Evolutionary conservation across 2,113 vertebrate species (phyloP), one percentile per base, ranked within the genome.

Genomic region (Maccullochella peelii): DNA sequence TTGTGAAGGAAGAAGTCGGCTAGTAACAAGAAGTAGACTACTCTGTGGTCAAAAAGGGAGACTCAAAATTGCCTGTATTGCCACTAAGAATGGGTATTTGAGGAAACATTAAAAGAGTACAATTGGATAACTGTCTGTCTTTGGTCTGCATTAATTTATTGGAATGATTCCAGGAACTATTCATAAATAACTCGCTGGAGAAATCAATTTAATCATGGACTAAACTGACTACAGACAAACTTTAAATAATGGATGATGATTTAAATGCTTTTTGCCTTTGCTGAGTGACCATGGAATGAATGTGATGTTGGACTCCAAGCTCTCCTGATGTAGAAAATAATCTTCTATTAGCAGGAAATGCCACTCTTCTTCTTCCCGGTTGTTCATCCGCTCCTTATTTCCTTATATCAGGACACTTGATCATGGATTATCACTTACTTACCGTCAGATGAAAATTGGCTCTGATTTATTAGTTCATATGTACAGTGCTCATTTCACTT

Each of bases 161-260:
- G 18, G 30, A 63, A 23, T 44, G 5, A 79, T 38, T 52, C 1
- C 30, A 49, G 65, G 5, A 52, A 33, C 30, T 25, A 52, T 36
- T 58, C 11, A 58, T 47, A 7, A 6, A 30, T 21, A 52, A 74
- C 12, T 52, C 18, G 8, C 20, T 20, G 40, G 6, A 70, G 30
- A 63, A 58, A 72, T 54, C 9, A n/a, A 21, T 20, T 36, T 12
- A 42, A n/a, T 23, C 40, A 2, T 30, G 4, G n/a, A 38, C 27
- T 47, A 57, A 70, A 71, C 40, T 65, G 52, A 40, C 36, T 55
- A 66, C 14, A 23, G 57, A 65, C 49, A 71, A 76, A 83, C 44
- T 59, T 67, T 79, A 23, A 83, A 79, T 80, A 76, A 76, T 63
- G 25, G 10, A 65, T 47, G 18, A 59, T 20, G 23, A 63, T 63